Evolutionary conservation across 92 coral and sea anemone species (phyloP), one percentile per base, ranked within the genome.

Genomic region (Porites lobata): DNA sequence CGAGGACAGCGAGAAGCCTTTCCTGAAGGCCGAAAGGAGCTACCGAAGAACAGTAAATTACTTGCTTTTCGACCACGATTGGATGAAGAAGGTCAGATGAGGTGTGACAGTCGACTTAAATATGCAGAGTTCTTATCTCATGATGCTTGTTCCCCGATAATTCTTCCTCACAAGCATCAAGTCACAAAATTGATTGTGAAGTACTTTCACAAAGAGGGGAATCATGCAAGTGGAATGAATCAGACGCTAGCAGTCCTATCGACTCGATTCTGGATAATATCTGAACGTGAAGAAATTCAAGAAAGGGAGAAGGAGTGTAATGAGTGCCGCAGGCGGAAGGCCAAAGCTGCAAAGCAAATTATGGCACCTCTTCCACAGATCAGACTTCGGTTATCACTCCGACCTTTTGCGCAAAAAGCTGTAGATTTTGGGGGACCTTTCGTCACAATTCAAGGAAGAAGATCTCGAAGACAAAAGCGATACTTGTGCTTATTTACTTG

Each of bases 141-240:
- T 8, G 89, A 92, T 50, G 83, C 68, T 1, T 53, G 75, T 5
- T 90, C 50, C 29, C 91, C 89, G 3, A 78, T 86, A 11, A 92
- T 92, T 7, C 58, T 85, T 2, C 93, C 91, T 43, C 65, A 88
- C 17, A 61, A 61, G 17, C 65, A 61, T 17, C 65, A 61, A 17
- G 19, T 61, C 17, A 61, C 65, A 12, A 61, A 61, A n/a, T 17
- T 61, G 65, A 61, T 61, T n/a, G 19, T 17, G 5, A 61, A 11
- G 50, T 10, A 62, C 7, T 70, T 72, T 58, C 91, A 81, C 66
- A 79, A 85, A 15, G 17, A 74, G 54, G 91, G 77, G 6, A 81
- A 89, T 52, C 89, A 92, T 50, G 24, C 67, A 11, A 82, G 83
- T 0, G 93, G 93, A 1, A 92, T 87, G 62, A 92, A 89, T 38